Conservation (phyloP, 2,113 vertebrate genomes). For the Sciurus niger region DNA sequence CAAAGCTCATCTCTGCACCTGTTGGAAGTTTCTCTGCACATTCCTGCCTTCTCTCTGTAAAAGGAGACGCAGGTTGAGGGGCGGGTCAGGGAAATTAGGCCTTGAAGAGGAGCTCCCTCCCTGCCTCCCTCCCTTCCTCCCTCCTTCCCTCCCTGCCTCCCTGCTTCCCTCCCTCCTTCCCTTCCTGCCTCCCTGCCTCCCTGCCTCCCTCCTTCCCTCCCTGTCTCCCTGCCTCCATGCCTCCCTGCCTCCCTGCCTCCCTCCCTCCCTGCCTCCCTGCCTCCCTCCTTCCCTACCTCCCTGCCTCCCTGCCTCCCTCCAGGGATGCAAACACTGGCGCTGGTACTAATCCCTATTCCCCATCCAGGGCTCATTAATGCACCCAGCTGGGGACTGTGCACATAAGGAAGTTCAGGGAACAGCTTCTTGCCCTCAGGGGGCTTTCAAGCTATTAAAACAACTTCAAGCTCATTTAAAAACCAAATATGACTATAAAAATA, state of each 20-base stretch:
- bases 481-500: slow-evolving; percentile 64
- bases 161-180: background rate
- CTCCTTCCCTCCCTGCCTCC: too few relatives aligned
- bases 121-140: background rate
- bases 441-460: slow-evolving; percentile 71
- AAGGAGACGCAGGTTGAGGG: slow-evolving; percentile 38
- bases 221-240: background rate
- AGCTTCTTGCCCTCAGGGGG: slow-evolving; percentile 68
- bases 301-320: background rate
- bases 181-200: background rate
- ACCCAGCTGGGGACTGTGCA: background rate
- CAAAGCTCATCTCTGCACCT: slow-evolving; percentile 32
- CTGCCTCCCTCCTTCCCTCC: too few relatives aligned
- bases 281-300: background rate
- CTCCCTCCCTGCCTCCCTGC: too few relatives aligned
- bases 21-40: slow-evolving; percentile 44
- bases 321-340: slow-evolving; percentile 49
- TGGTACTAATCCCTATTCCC: slow-evolving; percentile 17
- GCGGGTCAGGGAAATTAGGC: slow-evolving; percentile 68
- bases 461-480: slow-evolving; percentile 62
- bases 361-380: slow-evolving; percentile 1
- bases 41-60: slow-evolving; percentile 10
- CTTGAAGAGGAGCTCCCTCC: slow-evolving; percentile 63
- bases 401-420: slow-evolving; percentile 67
- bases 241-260: background rate